These are phyloP conservation scores for Chaetodon trifasciatus DNA, from an alignment of 2,797 vertebrate species.

Conservation along the genomic window DNA sequence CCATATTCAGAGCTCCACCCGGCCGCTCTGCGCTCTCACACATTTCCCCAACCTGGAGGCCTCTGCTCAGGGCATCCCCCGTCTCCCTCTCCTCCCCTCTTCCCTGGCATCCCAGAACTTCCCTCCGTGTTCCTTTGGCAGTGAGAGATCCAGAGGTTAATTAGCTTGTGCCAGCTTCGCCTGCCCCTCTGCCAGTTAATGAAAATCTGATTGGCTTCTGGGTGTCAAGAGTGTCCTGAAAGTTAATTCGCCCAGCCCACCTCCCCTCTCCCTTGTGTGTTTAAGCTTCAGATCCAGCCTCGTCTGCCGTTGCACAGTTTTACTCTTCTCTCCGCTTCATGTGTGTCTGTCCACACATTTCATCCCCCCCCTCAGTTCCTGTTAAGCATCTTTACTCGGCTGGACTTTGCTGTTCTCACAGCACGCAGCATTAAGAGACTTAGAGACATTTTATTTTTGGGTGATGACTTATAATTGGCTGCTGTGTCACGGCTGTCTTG, in stretches of 20 bases:
- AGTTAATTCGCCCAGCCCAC: constrained; percentile 85
- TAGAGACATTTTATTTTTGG: neutral
- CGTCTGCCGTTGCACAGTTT: constrained; percentile 52
- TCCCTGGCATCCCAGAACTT: constrained; percentile 76
- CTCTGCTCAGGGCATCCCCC: constrained; percentile 76
- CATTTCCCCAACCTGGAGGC: constrained; percentile 74
- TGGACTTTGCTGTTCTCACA: neutral
- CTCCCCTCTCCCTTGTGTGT: constrained; percentile 76
- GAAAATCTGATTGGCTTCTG: constrained; percentile 90
- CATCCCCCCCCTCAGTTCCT: too few species aligned
- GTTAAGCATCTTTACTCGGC: constrained; percentile 7
- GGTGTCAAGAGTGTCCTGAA: constrained; percentile 89
- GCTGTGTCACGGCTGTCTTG: neutral
- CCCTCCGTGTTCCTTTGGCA: constrained; percentile 78
- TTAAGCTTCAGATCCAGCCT: constrained; percentile 70
- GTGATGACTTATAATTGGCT: neutral
- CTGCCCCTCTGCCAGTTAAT: constrained; percentile 88
- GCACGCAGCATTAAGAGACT: neutral
- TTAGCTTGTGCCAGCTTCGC: constrained; percentile 87
- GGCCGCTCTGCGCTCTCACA: constrained; percentile 55
- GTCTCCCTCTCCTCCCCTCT: constrained; percentile 66
- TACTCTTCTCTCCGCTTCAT: constrained; percentile 31
- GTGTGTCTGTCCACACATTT: constrained; percentile 12
- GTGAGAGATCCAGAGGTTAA: constrained; percentile 86
- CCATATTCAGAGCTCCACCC: constrained; percentile 48